A percentile compares a stretch with the other conserved stretches of the same genome.
Evolutionary conservation across 2,888 invertebrate species (phyloP).

Genomic region (Oxycera nigricornis): DNA sequence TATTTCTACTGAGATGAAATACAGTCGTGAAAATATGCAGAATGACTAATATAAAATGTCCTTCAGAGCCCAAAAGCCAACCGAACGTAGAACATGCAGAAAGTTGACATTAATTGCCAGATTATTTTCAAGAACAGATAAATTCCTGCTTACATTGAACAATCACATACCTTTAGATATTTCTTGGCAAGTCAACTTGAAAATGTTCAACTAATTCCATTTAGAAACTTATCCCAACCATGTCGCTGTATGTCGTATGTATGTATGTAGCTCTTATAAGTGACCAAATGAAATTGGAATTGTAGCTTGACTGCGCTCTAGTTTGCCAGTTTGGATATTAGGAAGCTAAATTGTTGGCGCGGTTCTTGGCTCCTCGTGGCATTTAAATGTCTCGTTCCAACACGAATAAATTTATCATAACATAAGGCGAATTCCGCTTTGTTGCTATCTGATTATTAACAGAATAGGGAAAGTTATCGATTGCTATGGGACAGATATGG

Average conservation of each 20-base stretch:
- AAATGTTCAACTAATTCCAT: background rate
- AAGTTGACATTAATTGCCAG: background rate
- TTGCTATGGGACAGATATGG: no score
- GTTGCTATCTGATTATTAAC: no score
- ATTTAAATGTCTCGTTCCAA: background rate
- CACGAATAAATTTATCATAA: background rate
- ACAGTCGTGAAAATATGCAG: no score
- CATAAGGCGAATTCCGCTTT: no score
- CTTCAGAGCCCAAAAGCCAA: no score
- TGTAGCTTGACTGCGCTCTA: background rate
- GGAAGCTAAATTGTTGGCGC: background rate
- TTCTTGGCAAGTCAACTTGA: background rate
- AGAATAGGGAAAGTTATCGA: no score
- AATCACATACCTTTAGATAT: background rate
- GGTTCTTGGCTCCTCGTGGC: background rate
- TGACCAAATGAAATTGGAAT: background rate
- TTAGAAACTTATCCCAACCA: background rate
- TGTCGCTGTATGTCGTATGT: background rate
- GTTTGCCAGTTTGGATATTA: background rate
- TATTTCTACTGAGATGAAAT: no score
- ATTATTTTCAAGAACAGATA: no score
- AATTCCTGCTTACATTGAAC: background rate
- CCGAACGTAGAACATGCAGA: no score
- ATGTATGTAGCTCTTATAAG: background rate
- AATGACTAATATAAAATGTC: no score